Evolutionary conservation across 37 sponge, comb jelly and placozoan species (phyloP), one percentile per base, ranked within the genome.

Genomic region (Ephydatia muelleri): DNA sequence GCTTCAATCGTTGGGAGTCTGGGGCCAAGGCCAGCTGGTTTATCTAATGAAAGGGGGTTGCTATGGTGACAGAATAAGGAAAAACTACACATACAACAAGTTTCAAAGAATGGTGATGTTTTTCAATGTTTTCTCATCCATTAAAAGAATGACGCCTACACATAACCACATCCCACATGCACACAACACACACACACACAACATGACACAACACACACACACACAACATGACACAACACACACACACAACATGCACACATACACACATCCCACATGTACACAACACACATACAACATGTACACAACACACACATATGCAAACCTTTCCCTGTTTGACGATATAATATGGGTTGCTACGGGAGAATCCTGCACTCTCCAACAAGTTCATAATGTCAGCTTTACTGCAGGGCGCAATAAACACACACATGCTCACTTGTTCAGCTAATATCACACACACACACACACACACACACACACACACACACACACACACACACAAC

Each of bases 321-420:
- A 94, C 95, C 85, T 95, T 95, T 80, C 98, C 98, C 71, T 98
- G 99, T 77, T 98, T 98, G 75, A 98, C 99, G 72, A 98, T 96
- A 83, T 98, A 98, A 89, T 98, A 98, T 0, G 99, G 99, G 76
- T 98, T 98, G 49, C 94, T 94, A 30, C 96, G 90, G 19, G 99
- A 98, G 87, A 98, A 96, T 47, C 99, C 99, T 69, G 99, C 99
- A 75, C 91, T 90, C 83, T 98, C 99, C 65, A 98, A 80, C 39
- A 98, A 87, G 79, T 94, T 94, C 96, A 96, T 96, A 31, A 98
- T 93, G 80, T 98, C 98, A 83, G 82, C 78, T 49, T 95, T 91
- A 80, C 97, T 93, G 86, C 22, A 85, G 27, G 29, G 2, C n/a
- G n/a, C n/a, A n/a, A n/a, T n/a, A n/a, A n/a, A n/a, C n/a, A n/a